Base-by-base conservation (phyloP, 2,113 vertebrate genomes). In the Alligator mississippiensis region DNA sequence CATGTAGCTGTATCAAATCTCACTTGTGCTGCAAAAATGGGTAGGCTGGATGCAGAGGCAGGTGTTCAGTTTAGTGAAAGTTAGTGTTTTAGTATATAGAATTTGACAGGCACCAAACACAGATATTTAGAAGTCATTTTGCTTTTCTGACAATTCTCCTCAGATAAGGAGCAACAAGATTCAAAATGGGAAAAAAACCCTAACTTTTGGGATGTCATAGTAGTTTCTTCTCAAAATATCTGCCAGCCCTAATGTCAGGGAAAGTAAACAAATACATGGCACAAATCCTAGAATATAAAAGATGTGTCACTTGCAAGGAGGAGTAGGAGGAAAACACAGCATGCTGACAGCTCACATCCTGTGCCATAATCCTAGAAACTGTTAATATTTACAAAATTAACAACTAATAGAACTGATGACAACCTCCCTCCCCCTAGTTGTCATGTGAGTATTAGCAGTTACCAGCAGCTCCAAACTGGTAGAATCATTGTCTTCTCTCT, bases 381-480 rank as follows among this genome's bases (percentile, higher is more conserved):
- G 93, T 93, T 97, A 96, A 96, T 96, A 96, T 97, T 97, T 96
- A 96, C 96, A 94, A 96, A 96, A 94, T 97, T 96, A 97, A 95
- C 94, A 92, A 94, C 94, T 94, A 89, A 93, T 95, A 90, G 93
- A 95, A 92, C 90, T 0, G 81, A 93, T 96, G 95, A 96, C 95
- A 96, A 93, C 93, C 90, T 96, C 90, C 93, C 93, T 95, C 92
- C 95, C 94, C 82, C 96, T 80, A 87, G 93, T 95, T 96, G 95
- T 95, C 96, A 96, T 82, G 95, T 94, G 87, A 81, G 96, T 93
- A 94, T 96, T 94, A 93, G 93, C 96, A 96, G 95, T 89, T 96
- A 85, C 93, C 95, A 89, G 94, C 96, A 59, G 55, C 95, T 96
- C 86, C 90, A 89, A 77, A 94, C 87, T 60, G 21, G 77, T 14